Evolutionary conservation across 2,888 invertebrate genomes (phyloP), one percentile per base, ranked within the genome.

Genomic region (Tetropium fuscum): DNA sequence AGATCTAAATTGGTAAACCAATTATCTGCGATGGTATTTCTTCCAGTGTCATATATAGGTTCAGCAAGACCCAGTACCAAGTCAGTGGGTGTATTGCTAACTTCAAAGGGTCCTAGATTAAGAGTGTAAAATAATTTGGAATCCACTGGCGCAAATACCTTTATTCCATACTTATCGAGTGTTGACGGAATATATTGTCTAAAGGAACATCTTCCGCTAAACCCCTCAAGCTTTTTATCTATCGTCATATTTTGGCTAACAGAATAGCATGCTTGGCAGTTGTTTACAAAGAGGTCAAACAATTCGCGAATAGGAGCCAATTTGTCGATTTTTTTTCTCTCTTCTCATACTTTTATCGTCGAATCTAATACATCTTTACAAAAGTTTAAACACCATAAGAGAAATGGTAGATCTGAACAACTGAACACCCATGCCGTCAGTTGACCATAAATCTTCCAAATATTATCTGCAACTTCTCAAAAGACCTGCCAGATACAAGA

Each of bases 71-170:
- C 11, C 34, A 34, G 10, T 34, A 34, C 10, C 34, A 34, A 34
- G 34, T n/a, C 34, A 8, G 11, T 34, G 11, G 34, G 34, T 34
- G 34, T 34, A 11, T 34, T 34, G 34, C 34, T 34, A 11, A 7
- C 10, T 11, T 2, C 11, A 34, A 25, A 44, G 7, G 25, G 25
- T 22, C 25, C 34, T 34, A 44, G 44, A 44, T 44, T 44, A 13
- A 44, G 44, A 13, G 44, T 44, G 25, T 44, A 44, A 44, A 44
- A 44, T 44, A 44, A 44, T 44, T 44, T 44, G 20, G 44, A 44
- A 44, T 44, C 44, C 25, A 44, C 25, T 22, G 25, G 44, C 15
- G 25, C 44, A 44, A 44, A 44, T 44, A 44, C 22, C 25, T 44
- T 44, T 44, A 44, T 44, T 44, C 25, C 22, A 10, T 22, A 44